phyloP scores from a whole-genome alignment of 2,888 invertebrate genomes.

The Lissocephala sabroskyi region DNA sequence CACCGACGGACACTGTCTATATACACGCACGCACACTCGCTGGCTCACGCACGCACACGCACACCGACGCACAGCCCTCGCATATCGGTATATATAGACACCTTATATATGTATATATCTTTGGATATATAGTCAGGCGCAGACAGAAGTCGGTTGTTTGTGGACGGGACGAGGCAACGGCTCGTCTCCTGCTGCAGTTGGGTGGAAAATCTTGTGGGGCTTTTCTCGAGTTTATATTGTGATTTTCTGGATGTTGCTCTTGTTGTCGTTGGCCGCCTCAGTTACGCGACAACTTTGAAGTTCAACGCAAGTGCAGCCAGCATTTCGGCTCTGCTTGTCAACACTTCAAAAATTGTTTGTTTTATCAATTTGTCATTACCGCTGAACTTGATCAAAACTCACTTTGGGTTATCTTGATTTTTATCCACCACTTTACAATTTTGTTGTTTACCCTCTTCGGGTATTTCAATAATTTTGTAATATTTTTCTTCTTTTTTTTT shows the following conservation, averaged over 20 bases:
- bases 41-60: too few relatives aligned
- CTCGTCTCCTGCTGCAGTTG: slow-evolving; percentile 26
- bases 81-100: slow-evolving; percentile 16
- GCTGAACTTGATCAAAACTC: not conserved
- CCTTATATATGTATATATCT: slow-evolving; percentile 11
- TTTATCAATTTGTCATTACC: not conserved
- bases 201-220: slow-evolving; percentile 13
- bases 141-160: slow-evolving; percentile 56
- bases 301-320: not conserved
- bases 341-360: not conserved
- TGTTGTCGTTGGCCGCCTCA: not conserved
- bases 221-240: slow-evolving; percentile 9
- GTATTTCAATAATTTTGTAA: not conserved
- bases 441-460: slow-evolving; percentile 3
- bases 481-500: slow-evolving; percentile 11
- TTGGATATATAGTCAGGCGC: slow-evolving; percentile 21
- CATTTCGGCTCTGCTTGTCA: not conserved
- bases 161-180: slow-evolving; percentile 28
- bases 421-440: too few relatives aligned
- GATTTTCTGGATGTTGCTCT: not conserved
- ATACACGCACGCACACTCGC: not conserved
- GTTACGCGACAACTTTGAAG: not conserved
- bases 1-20: not conserved
- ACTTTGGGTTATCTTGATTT: slow-evolving; percentile 4
- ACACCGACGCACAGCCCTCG: too few relatives aligned